These are phyloP conservation scores for Nematolebias whitei DNA, from an alignment of 2,113 vertebrate genomes.

Conservation along the genomic window DNA sequence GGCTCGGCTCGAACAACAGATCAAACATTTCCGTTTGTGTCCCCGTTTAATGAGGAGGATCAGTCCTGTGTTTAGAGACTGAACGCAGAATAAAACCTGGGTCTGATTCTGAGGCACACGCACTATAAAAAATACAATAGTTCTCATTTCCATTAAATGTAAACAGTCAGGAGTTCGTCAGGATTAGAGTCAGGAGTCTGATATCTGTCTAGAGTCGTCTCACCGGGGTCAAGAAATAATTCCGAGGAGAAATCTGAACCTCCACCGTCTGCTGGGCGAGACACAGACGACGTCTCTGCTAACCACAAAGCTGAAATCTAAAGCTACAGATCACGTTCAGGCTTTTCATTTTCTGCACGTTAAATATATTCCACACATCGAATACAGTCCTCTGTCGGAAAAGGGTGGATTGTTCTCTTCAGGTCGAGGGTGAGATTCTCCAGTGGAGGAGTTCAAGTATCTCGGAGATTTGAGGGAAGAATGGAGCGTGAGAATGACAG, in stretches of 20 bases:
- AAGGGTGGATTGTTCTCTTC: too few relatives aligned
- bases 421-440: too few relatives aligned
- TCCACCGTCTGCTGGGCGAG: conserved; percentile 43
- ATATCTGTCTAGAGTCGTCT: conserved; percentile 52
- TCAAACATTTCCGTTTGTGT: conserved; percentile 47
- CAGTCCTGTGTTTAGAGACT: conserved; percentile 36
- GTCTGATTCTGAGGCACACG: conserved; percentile 10
- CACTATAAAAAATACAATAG: conserved; percentile 24
- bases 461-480: too few relatives aligned
- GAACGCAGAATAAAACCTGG: neutral
- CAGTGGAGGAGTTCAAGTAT: too few relatives aligned
- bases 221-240: conserved; percentile 49
- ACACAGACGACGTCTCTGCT: conserved; percentile 1
- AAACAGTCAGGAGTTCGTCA: conserved; percentile 21
- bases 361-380: too few relatives aligned
- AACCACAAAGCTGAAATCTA: conserved; percentile 35
- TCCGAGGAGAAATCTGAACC: conserved; percentile 48
- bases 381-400: too few relatives aligned
- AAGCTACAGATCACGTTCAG: conserved; percentile 3
- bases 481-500: too few relatives aligned
- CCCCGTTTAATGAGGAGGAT: conserved; percentile 49
- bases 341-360: neutral
- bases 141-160: too few relatives aligned
- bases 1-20: conserved; percentile 35
- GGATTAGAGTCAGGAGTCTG: conserved; percentile 35